Evolutionary conservation across 2,797 vertebrate species (phyloP).

Genomic region (Protosalanx chinensis): DNA sequence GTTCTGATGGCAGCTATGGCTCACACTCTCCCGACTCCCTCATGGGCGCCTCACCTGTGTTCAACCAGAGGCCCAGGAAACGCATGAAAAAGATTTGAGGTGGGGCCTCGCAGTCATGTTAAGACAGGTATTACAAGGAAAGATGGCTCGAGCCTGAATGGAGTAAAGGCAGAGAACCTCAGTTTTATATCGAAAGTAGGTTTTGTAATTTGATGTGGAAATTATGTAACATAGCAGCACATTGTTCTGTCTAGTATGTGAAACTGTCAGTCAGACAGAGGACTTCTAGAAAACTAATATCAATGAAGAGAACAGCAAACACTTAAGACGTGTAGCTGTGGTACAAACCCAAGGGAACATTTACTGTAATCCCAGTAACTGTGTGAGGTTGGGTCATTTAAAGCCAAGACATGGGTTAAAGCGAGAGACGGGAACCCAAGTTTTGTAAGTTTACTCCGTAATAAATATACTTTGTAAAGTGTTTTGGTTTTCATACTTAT

Average conservation of each 20-base stretch:
- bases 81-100: constrained; percentile 88
- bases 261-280: neutral
- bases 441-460: constrained; percentile 32
- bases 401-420: too few species aligned
- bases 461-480: constrained; percentile 18
- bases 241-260: too few species aligned
- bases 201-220: neutral
- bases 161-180: neutral
- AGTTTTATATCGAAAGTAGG: neutral
- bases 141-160: neutral
- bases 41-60: constrained; percentile 90
- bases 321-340: too few species aligned
- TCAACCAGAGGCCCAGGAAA: constrained; percentile 93
- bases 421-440: too few species aligned
- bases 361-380: too few species aligned
- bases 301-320: neutral
- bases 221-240: neutral
- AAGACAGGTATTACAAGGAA: neutral
- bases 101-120: neutral
- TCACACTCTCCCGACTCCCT: constrained; percentile 94
- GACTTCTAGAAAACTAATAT: neutral
- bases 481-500: constrained; percentile 11
- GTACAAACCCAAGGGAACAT: too few species aligned
- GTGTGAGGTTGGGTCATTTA: too few species aligned
- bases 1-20: constrained; percentile 87